Evolutionary conservation across 2,113 vertebrate genomes (phyloP).

Genomic region (Pollimyrus isidori): DNA sequence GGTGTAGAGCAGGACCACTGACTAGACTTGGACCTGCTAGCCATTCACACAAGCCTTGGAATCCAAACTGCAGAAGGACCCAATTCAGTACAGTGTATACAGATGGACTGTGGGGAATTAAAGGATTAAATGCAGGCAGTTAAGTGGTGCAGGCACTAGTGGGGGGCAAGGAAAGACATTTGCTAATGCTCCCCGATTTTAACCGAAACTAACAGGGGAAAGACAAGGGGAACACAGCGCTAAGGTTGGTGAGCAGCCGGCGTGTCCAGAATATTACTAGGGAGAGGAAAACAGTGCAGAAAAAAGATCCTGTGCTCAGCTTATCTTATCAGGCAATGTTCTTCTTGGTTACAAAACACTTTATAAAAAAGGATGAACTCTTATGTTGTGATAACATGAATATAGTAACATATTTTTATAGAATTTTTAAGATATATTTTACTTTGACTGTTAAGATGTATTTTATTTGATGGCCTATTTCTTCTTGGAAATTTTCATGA

Average conservation of each 20-base stretch:
- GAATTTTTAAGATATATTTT: background rate
- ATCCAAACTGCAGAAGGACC: background rate
- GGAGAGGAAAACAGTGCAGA: background rate
- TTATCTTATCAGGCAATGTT: background rate
- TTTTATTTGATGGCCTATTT: background rate
- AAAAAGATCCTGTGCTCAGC: background rate
- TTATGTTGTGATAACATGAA: background rate
- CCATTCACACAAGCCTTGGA: background rate
- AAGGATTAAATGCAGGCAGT: background rate
- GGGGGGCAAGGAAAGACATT: background rate
- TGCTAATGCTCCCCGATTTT: background rate
- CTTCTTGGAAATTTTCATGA: slow-evolving; percentile 32
- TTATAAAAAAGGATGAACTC: background rate
- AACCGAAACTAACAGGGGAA: background rate
- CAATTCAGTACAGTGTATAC: background rate
- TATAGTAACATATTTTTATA: background rate
- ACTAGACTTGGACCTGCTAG: background rate
- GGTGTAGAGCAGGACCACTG: slow-evolving; percentile 31
- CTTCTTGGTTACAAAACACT: background rate
- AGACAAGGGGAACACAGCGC: background rate
- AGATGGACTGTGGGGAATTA: background rate
- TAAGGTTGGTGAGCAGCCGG: background rate
- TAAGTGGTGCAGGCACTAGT: background rate
- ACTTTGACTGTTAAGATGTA: background rate
- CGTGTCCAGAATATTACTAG: background rate